Evolutionary conservation across 2,888 invertebrate genomes (phyloP).

Genomic region (Sarcophaga caerulescens): DNA sequence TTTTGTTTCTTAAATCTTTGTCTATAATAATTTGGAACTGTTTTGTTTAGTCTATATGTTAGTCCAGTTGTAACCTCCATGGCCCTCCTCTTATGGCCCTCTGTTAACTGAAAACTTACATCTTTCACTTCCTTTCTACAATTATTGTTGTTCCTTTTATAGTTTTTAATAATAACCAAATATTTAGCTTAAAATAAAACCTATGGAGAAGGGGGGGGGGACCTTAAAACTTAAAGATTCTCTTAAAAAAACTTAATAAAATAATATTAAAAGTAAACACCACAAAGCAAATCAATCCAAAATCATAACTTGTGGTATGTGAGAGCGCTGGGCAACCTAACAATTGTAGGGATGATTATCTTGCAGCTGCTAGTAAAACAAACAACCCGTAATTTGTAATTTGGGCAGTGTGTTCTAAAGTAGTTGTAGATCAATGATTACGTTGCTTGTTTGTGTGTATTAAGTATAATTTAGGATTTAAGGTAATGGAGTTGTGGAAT

Average conservation of each 20-base stretch:
- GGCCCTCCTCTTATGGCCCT: slow-evolving; percentile 38
- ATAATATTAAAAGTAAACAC: slow-evolving; percentile 39
- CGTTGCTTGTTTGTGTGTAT: background rate
- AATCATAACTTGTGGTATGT: slow-evolving; percentile 32
- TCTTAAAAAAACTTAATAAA: slow-evolving; percentile 56
- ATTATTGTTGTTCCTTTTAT: background rate
- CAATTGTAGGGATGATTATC: background rate
- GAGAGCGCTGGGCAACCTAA: background rate
- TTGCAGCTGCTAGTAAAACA: background rate
- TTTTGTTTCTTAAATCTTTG: slow-evolving; percentile 3
- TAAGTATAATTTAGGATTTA: slow-evolving; percentile 46
- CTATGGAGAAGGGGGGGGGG: slow-evolving; percentile 14
- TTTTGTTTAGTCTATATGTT: slow-evolving; percentile 33
- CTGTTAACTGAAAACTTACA: slow-evolving; percentile 45
- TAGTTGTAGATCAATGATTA: background rate
- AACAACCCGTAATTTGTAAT: background rate
- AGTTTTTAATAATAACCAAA: slow-evolving; percentile 13
- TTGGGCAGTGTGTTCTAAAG: background rate
- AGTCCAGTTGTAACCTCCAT: background rate
- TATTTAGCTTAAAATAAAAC: slow-evolving; percentile 41
- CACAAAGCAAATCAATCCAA: slow-evolving; percentile 41
- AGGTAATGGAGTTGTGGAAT: slow-evolving; percentile 46
- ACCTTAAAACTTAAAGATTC: slow-evolving; percentile 55
- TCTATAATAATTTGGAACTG: background rate
- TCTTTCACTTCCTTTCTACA: slow-evolving; percentile 45